Evolutionary conservation across 2,797 vertebrate species (phyloP).

Genomic region (Sebastes umbrosus): DNA sequence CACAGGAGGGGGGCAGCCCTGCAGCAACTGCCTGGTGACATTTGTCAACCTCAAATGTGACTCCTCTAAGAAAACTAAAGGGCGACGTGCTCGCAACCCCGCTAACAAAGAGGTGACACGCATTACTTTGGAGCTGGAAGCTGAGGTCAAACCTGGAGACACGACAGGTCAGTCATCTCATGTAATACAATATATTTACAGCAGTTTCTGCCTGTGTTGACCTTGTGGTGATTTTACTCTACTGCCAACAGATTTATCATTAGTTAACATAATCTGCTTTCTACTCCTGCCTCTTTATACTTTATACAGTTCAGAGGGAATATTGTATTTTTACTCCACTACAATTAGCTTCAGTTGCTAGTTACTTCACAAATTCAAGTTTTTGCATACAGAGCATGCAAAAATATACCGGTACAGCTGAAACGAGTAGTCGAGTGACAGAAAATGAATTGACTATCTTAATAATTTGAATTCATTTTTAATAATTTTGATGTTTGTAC

Average conservation of each 20-base stretch:
- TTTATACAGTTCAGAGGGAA: background rate
- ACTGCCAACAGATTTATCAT: background rate
- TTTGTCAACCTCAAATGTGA: constrained; percentile 98
- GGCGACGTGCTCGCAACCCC: constrained; percentile 91
- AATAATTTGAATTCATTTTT: background rate
- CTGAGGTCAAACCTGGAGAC: constrained; percentile 93
- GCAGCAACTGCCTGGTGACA: constrained; percentile 94
- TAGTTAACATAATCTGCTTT: background rate
- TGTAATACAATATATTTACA: background rate
- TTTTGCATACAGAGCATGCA: background rate
- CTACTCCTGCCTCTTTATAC: background rate
- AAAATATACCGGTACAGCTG: background rate
- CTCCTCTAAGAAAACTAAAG: constrained; percentile 92
- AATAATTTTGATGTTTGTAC: background rate
- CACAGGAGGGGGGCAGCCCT: constrained; percentile 85
- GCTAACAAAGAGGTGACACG: constrained; percentile 91
- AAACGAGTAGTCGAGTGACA: background rate
- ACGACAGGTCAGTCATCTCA: constrained; percentile 85
- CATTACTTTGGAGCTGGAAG: constrained; percentile 96
- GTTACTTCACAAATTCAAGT: background rate
- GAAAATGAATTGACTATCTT: background rate
- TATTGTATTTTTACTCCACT: background rate
- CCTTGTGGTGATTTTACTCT: background rate
- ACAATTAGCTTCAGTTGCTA: no score
- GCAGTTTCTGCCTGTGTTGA: background rate